These are phyloP conservation scores for Aegithalos caudatus DNA, from an alignment of 2,113 vertebrate genomes.

Conservation along the genomic window DNA sequence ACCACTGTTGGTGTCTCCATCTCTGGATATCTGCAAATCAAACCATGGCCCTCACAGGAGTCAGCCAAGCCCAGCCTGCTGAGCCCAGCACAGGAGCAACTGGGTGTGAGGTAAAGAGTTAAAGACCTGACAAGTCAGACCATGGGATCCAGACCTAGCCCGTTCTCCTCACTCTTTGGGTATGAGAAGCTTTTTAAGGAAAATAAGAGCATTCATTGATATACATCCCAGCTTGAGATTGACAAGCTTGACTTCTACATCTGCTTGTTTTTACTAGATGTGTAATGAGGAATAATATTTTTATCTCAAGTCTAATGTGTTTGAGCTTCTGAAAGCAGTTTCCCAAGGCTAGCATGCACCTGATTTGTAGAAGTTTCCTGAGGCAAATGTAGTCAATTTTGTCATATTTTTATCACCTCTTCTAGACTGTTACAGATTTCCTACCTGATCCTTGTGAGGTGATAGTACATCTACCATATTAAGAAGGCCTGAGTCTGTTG, in stretches of 20 bases:
- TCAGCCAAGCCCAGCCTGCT: neutral
- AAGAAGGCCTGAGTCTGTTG: neutral
- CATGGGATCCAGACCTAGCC: neutral
- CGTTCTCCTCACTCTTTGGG: neutral
- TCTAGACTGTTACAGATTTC: neutral
- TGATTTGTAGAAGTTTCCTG: neutral
- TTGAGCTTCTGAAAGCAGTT: neutral
- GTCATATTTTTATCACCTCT: neutral
- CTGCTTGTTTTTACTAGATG: neutral
- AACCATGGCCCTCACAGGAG: neutral
- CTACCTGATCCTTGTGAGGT: neutral
- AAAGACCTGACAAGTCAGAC: neutral
- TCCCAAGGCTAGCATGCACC: neutral
- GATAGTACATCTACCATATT: neutral
- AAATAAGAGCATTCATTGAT: neutral
- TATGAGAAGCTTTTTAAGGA: neutral
- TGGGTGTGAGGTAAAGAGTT: neutral
- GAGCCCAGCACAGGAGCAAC: neutral
- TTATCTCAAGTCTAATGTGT: neutral
- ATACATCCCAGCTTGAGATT: neutral
- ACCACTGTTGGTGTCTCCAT: neutral
- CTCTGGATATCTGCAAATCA: constrained; percentile 10
- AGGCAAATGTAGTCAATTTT: neutral
- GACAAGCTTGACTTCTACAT: neutral
- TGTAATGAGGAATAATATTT: neutral